These are phyloP conservation scores for Platyura marginata DNA, from an alignment of 1,140 invertebrate species.

Conservation along the genomic window DNA sequence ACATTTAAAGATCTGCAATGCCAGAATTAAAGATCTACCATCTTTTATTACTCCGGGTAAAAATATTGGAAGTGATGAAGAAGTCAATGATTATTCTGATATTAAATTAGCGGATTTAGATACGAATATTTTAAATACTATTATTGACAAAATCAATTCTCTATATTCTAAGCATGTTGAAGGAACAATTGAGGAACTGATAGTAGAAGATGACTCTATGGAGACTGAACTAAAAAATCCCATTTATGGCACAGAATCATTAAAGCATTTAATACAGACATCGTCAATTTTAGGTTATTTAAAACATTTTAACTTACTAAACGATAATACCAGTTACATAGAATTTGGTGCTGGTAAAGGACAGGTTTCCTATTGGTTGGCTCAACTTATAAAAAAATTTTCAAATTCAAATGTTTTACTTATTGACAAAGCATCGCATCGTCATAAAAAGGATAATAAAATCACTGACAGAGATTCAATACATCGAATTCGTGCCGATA, in stretches of 20 bases:
- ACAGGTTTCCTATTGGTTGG: conserved; percentile 51
- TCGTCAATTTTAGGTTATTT: conserved; percentile 46
- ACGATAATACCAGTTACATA: conserved; percentile 44
- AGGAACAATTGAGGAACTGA: conserved; percentile 23
- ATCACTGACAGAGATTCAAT: conserved; percentile 31
- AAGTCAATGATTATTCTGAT: conserved; percentile 7
- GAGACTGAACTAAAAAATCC: conserved; percentile 36
- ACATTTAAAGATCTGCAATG: conserved; percentile 64
- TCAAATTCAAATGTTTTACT: conserved; percentile 39
- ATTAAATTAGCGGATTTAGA: conserved; percentile 26
- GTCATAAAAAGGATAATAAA: conserved; percentile 66
- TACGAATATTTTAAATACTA: conserved; percentile 18
- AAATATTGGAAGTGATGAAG: conserved; percentile 28
- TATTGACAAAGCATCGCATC: conserved; percentile 54
- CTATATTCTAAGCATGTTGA: conserved; percentile 23
- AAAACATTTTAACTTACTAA: conserved; percentile 31
- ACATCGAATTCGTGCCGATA: conserved; percentile 46
- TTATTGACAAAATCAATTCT: conserved; percentile 28
- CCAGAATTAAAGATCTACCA: conserved; percentile 29
- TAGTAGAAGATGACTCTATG: conserved; percentile 29
- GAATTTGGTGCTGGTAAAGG: conserved; percentile 83
- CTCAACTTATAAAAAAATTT: conserved; percentile 31
- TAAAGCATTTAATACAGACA: conserved; percentile 51
- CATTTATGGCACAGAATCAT: conserved; percentile 38
- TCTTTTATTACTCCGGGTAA: conserved; percentile 40